Evolutionary conservation across 2,888 invertebrate species (phyloP), one percentile per base, ranked within the genome.

Genomic region (Philonicus albiceps): DNA sequence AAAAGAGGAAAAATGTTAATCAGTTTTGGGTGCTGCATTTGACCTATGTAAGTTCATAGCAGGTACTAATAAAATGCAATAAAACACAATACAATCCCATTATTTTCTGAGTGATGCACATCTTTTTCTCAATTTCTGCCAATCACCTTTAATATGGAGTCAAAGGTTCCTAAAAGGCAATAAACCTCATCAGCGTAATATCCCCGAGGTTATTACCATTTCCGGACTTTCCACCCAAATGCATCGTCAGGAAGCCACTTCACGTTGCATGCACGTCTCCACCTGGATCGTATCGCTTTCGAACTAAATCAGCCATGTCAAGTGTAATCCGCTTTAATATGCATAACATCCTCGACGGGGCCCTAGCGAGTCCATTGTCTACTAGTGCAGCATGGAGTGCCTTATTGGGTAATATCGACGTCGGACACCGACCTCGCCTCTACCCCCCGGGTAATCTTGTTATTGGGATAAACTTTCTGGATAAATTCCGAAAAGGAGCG

Each of bases 251-350:
- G 64, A 64, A 64, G 64, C 64, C 64, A 64, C 64, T 64, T 2
- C 27, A 64, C 64, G 8, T 34, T n/a, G 74, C n/a, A 74, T 34
- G 27, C 13, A 74, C 31, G n/a, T 74, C 74, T 34, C 27, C 74
- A 31, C 74, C 37, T 31, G 74, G 74, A 74, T n/a, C 34, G 74
- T 43, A 80, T 80, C 80, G 43, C 30, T 53, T 53, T 80, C 80
- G n/a, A 31, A 31, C 53, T 27, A 80, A 76, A 80, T 80, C 80
- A 80, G 27, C 80, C 80, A 1, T 53, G 80, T 80, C 80, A 53
- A 80, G 80, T 80, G 80, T 80, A 80, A 80, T 80, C 80, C 53
- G 80, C 53, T 80, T 49, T 80, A 53, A 49, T 53, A 80, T 80
- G 40, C 80, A 49, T 13, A 49, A 80, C 80, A 49, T 80, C 53